Conservation (phyloP, 1,140 invertebrate genomes). For the Steinernema feltiae region DNA sequence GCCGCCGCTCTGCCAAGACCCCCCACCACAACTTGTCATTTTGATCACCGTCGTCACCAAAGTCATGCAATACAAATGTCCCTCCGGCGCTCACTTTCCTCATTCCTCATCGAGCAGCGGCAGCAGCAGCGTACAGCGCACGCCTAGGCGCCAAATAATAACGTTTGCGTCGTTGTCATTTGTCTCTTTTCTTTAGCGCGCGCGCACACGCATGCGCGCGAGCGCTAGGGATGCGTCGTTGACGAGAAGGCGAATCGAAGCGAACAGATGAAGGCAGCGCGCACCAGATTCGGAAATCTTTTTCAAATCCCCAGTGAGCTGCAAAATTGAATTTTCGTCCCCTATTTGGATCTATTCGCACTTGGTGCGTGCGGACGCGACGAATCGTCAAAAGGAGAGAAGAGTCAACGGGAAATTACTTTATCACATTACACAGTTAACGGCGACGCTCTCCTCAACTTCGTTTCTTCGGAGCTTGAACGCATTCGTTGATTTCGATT, state of each 20-base stretch:
- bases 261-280: background rate
- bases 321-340: background rate
- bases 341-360: slow-evolving; percentile 9
- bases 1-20: background rate
- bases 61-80: slow-evolving; percentile 12
- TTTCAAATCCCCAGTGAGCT: slow-evolving; percentile 10
- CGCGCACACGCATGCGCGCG: background rate
- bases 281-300: slow-evolving; percentile 11
- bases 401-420: slow-evolving; percentile 4
- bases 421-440: slow-evolving; percentile 14
- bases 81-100: background rate
- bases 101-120: background rate
- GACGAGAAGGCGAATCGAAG: no score
- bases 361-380: background rate
- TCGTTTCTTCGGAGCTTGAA: no score
- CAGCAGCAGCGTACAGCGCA: background rate
- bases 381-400: slow-evolving; percentile 4
- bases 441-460: no score
- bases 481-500: no score
- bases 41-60: background rate
- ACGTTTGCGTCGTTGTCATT: slow-evolving; percentile 13
- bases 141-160: slow-evolving; percentile 3
- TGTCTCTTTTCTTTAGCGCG: slow-evolving; percentile 12
- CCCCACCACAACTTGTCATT: background rate
- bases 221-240: no score